Conservation (phyloP, 2,113 vertebrate species). For the Nyctibius bracteatus region DNA sequence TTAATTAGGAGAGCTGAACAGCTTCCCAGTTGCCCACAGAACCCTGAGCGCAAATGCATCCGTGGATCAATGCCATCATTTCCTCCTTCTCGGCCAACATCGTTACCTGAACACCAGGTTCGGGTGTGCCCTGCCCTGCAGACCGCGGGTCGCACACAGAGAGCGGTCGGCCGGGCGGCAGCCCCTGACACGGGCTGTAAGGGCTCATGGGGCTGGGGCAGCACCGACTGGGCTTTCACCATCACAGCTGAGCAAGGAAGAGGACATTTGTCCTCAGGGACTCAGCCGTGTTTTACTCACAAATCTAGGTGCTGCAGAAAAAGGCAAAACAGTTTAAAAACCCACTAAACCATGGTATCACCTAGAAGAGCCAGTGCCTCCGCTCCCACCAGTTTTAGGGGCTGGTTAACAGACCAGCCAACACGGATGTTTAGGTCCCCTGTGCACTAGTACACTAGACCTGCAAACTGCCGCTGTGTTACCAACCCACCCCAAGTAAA, state of each 20-base stretch:
- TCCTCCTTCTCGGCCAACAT: not conserved
- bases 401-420: not conserved
- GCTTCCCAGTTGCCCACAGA: not conserved
- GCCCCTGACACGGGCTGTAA: not conserved
- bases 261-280: not conserved
- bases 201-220: accelerated
- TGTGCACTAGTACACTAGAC: not conserved
- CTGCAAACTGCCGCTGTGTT: not conserved
- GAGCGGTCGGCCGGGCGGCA: too few relatives aligned
- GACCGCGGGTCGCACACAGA: accelerated
- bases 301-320: not conserved
- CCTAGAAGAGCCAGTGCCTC: not conserved
- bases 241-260: not conserved
- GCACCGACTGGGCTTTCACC: not conserved
- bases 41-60: not conserved
- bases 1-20: not conserved
- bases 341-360: not conserved
- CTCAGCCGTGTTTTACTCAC: not conserved
- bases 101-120: not conserved
- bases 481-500: not conserved
- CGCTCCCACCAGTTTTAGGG: not conserved
- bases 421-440: not conserved
- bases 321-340: not conserved
- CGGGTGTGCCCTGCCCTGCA: accelerated
- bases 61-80: not conserved